Evolutionary conservation across 2,888 invertebrate species (phyloP).

Genomic region (Nephrotoma guestfalica): DNA sequence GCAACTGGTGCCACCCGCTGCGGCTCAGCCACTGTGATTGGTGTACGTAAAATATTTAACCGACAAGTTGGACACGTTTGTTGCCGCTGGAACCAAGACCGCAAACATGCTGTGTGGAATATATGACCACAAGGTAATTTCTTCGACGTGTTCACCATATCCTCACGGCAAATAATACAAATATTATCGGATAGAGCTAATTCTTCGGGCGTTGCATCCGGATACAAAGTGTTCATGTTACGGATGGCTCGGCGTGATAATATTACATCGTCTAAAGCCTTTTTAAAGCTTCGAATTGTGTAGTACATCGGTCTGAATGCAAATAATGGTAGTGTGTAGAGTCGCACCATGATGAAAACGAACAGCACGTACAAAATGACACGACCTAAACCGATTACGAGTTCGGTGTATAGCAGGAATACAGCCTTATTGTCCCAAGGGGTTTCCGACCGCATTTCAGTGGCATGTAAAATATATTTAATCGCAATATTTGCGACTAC

Average conservation of each 20-base stretch:
- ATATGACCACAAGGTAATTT: conserved; percentile 98
- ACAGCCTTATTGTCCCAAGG: conserved; percentile 99
- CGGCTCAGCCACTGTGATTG: conserved; percentile 30
- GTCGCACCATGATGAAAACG: conserved; percentile 89
- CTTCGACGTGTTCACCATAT: conserved; percentile 65
- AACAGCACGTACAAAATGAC: conserved; percentile 83
- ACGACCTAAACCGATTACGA: conserved; percentile 78
- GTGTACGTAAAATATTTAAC: conserved; percentile 58
- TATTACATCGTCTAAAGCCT: conserved; percentile 93
- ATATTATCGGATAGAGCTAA: conserved; percentile 88
- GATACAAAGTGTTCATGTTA: conserved; percentile 96
- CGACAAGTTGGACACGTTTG: conserved; percentile 99
- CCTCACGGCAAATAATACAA: conserved; percentile 89
- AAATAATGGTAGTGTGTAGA: conserved; percentile 95
- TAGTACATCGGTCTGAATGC: conserved; percentile 99
- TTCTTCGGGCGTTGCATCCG: conserved; percentile 89
- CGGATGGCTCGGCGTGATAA: conserved; percentile 91
- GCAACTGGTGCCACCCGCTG: conserved; percentile 19
- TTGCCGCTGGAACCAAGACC: conserved; percentile 99
- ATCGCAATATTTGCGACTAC: conserved; percentile 84
- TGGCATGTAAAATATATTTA: conserved; percentile 76
- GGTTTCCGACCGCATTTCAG: conserved; percentile 68
- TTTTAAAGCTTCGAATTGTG: conserved; percentile 95
- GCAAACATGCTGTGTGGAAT: conserved; percentile 93
- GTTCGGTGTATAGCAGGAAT: conserved; percentile 88